Evolutionary conservation across 1,140 invertebrate genomes (phyloP), one percentile per base, ranked within the genome.

Genomic region (Danaus plexippus): DNA sequence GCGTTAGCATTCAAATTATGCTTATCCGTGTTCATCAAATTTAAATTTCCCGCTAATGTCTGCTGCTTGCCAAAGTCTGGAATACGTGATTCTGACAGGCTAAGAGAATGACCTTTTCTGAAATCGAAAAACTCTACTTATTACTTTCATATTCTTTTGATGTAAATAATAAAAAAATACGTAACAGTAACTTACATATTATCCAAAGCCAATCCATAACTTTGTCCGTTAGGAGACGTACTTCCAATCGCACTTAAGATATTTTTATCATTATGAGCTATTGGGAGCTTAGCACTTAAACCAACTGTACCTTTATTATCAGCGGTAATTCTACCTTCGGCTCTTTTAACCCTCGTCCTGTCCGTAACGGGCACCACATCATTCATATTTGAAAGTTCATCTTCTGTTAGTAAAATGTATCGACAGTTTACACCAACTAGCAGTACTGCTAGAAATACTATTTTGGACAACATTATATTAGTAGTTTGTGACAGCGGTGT

Each of bases 1-100:
- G 68, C 70, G 18, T 69, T 69, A 3, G 63, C 66, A n/a, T 61
- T 54, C 41, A 75, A 18, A n/a, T 71, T 62, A 15, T 75, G 70
- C 47, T 63, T 57, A 7, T 60, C 51, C 9, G 63, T 67, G 48
- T 71, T 54, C 15, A 71, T 22, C 9, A 75, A 41, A 45, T 66
- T 71, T n/a, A 71, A 2, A 1, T 54, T 57, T 2, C 64, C 70
- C 0, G 70, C 64, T 1, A 55, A 68, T 0, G 67, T 64, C 32
- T 67, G 32, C 50, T 64, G 61, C 12, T 67, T 52, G 11, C 63
- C 73, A 42, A 66, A 65, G 11, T 59, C 56, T 5, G 66, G 63
- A 7, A 71, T 55, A 12, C 59, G 57, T 9, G 48, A 64, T 0
- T 52, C 64, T 9, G 64, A 58, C 4, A 69, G 32, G 5, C 51